These are phyloP conservation scores for Adelphocoris suturalis DNA, from an alignment of 2,888 invertebrate genomes.

Conservation along the genomic window DNA sequence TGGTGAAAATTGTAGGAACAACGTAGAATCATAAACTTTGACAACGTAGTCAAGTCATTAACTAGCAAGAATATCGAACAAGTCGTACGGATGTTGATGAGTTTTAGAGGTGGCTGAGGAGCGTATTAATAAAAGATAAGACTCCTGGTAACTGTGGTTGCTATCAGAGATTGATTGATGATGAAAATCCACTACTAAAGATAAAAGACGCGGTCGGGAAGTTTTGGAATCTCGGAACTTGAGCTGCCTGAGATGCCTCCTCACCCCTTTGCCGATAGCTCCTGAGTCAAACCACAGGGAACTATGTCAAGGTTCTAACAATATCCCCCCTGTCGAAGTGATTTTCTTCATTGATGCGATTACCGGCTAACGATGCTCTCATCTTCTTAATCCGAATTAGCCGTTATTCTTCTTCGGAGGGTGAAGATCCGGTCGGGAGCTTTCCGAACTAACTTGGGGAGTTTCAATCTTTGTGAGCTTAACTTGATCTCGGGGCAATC, in stretches of 20 bases:
- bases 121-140: background rate
- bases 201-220: slow-evolving; percentile 28
- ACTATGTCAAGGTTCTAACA: slow-evolving; percentile 39
- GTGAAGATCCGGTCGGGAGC: background rate
- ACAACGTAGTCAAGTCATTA: background rate
- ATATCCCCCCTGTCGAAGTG: slow-evolving; percentile 34
- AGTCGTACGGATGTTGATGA: background rate
- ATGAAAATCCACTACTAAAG: background rate
- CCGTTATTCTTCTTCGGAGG: slow-evolving; percentile 2
- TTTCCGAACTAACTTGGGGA: slow-evolving; percentile 30
- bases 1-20: no score
- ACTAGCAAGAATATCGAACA: background rate
- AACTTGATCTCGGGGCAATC: slow-evolving; percentile 17
- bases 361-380: slow-evolving; percentile 36
- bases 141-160: background rate
- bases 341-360: slow-evolving; percentile 39
- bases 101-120: background rate
- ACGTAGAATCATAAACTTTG: no score
- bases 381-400: slow-evolving; percentile 39
- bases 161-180: slow-evolving; percentile 31
- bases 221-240: slow-evolving; percentile 8
- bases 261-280: background rate
- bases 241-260: background rate
- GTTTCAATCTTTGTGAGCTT: slow-evolving; percentile 36
- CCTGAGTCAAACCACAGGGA: slow-evolving; percentile 1